phyloP scores from a whole-genome alignment of 2,797 vertebrate species.

The Galagoides demidoff region DNA sequence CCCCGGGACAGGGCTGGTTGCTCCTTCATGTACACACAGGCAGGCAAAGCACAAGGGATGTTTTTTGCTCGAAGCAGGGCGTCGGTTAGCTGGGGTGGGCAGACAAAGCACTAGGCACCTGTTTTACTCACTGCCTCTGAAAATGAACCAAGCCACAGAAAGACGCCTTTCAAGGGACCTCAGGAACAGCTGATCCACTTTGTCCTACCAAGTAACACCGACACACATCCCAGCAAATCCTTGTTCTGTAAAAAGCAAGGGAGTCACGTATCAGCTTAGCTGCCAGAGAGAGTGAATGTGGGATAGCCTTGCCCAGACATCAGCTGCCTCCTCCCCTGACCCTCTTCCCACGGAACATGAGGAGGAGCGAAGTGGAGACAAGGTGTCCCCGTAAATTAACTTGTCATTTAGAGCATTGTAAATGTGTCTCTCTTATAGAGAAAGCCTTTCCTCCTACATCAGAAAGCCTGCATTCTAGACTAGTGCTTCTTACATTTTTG shows the following conservation, averaged over 20 bases:
- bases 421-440: background rate
- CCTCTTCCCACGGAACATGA: background rate
- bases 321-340: background rate
- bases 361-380: background rate
- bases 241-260: slow-evolving; percentile 44
- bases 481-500: background rate
- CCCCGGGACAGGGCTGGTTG: background rate
- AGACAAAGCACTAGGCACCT: background rate
- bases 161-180: slow-evolving; percentile 15
- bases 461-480: background rate
- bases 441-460: background rate
- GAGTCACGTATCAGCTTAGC: background rate
- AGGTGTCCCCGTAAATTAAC: background rate
- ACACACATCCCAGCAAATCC: background rate
- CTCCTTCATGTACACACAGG: too few species aligned
- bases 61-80: background rate
- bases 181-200: slow-evolving; percentile 8
- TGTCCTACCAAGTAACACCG: background rate
- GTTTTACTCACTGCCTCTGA: slow-evolving; percentile 13
- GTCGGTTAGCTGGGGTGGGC: background rate
- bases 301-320: background rate
- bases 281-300: background rate
- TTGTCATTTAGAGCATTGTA: background rate
- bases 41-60: background rate
- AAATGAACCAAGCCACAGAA: slow-evolving; percentile 25